Conservation (phyloP, 2,113 vertebrate genomes). For the Microtus oregoni region DNA sequence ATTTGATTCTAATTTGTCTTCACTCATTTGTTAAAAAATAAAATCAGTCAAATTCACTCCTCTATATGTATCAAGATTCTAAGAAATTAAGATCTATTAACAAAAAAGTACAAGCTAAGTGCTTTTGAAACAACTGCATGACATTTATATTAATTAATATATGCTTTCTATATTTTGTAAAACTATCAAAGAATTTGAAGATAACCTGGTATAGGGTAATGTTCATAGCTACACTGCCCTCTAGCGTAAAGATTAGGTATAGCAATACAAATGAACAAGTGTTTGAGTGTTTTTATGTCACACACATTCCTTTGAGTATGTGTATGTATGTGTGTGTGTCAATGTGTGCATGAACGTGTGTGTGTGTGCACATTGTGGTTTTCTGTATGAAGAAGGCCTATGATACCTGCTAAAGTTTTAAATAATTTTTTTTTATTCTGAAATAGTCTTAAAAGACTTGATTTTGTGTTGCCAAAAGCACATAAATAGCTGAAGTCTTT, state of each 20-base stretch:
- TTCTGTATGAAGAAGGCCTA: neutral
- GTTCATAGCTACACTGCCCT: constrained; percentile 87
- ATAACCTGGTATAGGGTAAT: constrained; percentile 48
- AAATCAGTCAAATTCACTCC: constrained; percentile 74
- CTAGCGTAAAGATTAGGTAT: constrained; percentile 82
- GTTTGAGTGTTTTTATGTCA: neutral
- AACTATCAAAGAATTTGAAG: constrained; percentile 48
- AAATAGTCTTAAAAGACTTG: neutral
- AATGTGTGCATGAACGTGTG: neutral
- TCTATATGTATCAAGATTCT: constrained; percentile 65
- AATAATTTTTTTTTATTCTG: neutral
- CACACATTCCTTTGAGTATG: too few relatives aligned
- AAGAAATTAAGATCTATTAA: constrained; percentile 79
- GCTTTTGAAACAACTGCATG: constrained; percentile 80
- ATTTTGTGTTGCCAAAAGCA: neutral
- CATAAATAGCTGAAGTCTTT: neutral
- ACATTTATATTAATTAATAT: constrained; percentile 81
- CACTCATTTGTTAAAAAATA: neutral
- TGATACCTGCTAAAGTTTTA: neutral
- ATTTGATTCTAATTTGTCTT: constrained; percentile 67
- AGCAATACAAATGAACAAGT: neutral
- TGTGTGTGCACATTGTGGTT: neutral
- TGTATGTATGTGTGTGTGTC: neutral
- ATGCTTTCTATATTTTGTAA: constrained; percentile 67
- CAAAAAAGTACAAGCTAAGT: constrained; percentile 77